Conservation (phyloP, 2,797 vertebrate genomes). For the Allobates femoralis region DNA sequence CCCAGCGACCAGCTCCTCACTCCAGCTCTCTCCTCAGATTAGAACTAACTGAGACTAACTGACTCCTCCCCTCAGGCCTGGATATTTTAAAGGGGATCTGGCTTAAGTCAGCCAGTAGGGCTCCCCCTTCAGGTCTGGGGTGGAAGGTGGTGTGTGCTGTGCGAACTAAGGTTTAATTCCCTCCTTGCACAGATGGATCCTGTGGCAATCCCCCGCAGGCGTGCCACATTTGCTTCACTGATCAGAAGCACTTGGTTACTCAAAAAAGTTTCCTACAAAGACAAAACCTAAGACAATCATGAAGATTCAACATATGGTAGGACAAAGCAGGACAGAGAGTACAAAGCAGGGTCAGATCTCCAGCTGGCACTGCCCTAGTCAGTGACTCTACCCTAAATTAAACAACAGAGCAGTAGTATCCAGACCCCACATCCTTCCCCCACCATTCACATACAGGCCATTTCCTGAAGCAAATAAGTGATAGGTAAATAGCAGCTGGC, state of each 20-base stretch:
- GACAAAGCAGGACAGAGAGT: not conserved
- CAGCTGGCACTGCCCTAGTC: conserved; percentile 16
- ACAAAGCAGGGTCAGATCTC: conserved; percentile 9
- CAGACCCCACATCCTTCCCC: not conserved
- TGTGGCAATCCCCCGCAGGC: no score
- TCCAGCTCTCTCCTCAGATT: no score
- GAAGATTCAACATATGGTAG: conserved; percentile 9
- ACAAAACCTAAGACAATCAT: conserved; percentile 5
- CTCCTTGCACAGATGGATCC: no score
- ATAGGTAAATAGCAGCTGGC: conserved; percentile 14
- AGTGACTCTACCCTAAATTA: conserved; percentile 4
- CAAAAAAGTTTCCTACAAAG: not conserved
- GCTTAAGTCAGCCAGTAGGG: no score
- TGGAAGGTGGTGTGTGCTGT: no score
- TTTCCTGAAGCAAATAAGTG: not conserved
- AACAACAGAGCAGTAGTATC: not conserved
- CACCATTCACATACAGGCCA: not conserved
- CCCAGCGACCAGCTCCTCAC: no score
- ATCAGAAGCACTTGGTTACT: not conserved
- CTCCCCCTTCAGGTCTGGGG: no score
- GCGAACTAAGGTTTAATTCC: no score
- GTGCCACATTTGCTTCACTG: no score
- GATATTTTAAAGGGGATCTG: no score
- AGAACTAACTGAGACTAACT: no score
- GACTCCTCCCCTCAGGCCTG: no score